A percentile compares a stretch with the other conserved stretches of the same genome.
Conservation (phyloP, 2,113 vertebrate genomes). For the Rattus norvegicus region GRCr8 NC_086031.1:32983001-32983500, state of each 20-base stretch:
- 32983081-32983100: neutral
- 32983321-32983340: neutral
- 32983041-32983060: neutral
- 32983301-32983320: too few relatives aligned
- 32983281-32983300: neutral
- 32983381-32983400: neutral
- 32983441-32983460: neutral
- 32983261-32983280: neutral
- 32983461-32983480: neutral
- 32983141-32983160: neutral
- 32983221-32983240: neutral
- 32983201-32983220: neutral
- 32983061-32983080: neutral
- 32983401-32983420: neutral
- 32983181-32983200: neutral
- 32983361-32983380: neutral
- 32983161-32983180: too few relatives aligned
- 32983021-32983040: neutral
- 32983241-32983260: neutral
- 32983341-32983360: neutral
- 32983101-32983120: neutral
- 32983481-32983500: neutral
- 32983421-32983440: neutral
- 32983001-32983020: neutral
- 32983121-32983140: neutral